Base-by-base conservation (phyloP, 2,113 vertebrate genomes). In the Sphyrna mokarran region DNA sequence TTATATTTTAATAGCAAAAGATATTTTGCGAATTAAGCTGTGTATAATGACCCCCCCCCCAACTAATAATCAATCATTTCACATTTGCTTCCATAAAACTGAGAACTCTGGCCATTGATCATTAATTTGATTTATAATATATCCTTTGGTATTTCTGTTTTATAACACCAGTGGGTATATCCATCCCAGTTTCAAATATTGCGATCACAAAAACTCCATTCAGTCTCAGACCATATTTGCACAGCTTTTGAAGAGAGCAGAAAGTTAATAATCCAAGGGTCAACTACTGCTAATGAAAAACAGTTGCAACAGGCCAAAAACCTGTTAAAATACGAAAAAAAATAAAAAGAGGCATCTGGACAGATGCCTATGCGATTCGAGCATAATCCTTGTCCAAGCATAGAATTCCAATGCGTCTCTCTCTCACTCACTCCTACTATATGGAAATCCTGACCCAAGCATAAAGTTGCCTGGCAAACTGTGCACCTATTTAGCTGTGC, bases 271-370 rank as follows among this genome's bases (percentile, higher is more conserved):
- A 96, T 97, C 97, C 97, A 97, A 96, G 96, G 97, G 97, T 97
- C 97, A 97, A 96, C 96, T 96, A 97, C 96, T 86, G 78, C 97
- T 97, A 97, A 97, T 97, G 96, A 97, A 97, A 97, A 97, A 97
- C 97, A 97, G 97, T 95, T 96, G 96, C 94, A 96, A 1, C 0
- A 95, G 96, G 16, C 0, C 10, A 96, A 96, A 96, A 95, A 95
- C 96, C 96, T 97, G 96, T 97, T 95, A 43, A 95, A 95, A 76
- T 95, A 48, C 61, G 13, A 40, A 94, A 40, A 94, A 94, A 94
- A 94, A 54, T 70, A 95, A 72, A 70, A 43, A 16, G 93, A 72
- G 37, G 94, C n/a, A 54, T 95, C 94, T 95, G 68, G 94, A 72
- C 48, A 76, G 69, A 95, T 54, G 68, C 69, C 94, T 29, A 54